Percentiles rank a stretch among this genome's conserved stretches.
Conservation (phyloP, 2,113 vertebrate species). For the Platysternon megacephalum region DNA sequence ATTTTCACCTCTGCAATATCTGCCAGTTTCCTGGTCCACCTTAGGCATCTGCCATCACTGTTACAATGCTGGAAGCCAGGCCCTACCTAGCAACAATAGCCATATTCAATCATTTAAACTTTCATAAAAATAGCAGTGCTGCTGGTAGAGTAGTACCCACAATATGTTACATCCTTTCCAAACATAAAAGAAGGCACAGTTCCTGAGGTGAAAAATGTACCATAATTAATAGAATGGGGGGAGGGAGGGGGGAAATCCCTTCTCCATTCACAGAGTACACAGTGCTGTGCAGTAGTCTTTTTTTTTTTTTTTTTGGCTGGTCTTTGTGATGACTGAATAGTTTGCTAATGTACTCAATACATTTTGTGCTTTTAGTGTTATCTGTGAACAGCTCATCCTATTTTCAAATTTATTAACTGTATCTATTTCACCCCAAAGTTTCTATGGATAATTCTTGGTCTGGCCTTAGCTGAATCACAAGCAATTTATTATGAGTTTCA, state of each 20-base stretch:
- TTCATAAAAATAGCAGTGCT: slow-evolving; percentile 58
- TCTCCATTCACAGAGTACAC: slow-evolving; percentile 2
- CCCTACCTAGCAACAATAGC: slow-evolving; percentile 57
- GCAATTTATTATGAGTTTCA: neutral
- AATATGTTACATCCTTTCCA: slow-evolving; percentile 50
- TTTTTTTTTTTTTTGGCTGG: neutral
- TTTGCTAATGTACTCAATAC: neutral
- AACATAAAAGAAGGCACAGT: slow-evolving; percentile 12
- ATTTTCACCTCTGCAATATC: slow-evolving; percentile 73
- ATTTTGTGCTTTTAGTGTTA: slow-evolving; percentile 28
- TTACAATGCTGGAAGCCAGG: slow-evolving; percentile 64
- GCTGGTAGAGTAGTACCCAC: slow-evolving; percentile 19
- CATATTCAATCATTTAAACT: slow-evolving; percentile 38
- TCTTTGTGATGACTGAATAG: neutral
- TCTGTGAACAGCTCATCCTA: neutral
- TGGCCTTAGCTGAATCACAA: neutral
- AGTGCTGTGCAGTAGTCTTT: neutral
- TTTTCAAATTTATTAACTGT: neutral
- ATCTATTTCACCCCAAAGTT: neutral
- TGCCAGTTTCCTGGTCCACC: slow-evolving; percentile 44
- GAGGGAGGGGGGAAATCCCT: neutral
- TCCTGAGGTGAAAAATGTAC: slow-evolving; percentile 45
- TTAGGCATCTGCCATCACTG: slow-evolving; percentile 52
- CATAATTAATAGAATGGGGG: slow-evolving; percentile 5
- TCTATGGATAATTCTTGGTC: neutral